phyloP scores from a whole-genome alignment of 2,888 invertebrate genomes.

The Perizoma flavofasciatum region DNA sequence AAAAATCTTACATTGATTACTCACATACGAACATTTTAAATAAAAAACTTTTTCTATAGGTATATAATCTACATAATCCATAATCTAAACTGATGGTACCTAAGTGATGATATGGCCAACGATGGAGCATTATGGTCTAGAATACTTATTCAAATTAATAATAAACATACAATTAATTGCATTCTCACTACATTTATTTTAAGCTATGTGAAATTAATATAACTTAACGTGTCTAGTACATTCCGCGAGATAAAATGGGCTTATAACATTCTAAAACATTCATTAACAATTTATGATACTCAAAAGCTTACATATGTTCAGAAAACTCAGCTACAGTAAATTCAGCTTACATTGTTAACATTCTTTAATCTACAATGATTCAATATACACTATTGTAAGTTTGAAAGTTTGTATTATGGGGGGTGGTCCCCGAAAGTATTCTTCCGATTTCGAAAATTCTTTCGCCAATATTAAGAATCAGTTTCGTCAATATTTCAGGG shows the following conservation, averaged over 20 bases:
- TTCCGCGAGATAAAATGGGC: conserved; percentile 13
- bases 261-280: conserved; percentile 9
- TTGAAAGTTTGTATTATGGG: too few relatives aligned
- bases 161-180: conserved; percentile 6
- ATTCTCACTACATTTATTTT: conserved; percentile 6
- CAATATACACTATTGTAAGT: background rate
- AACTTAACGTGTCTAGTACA: conserved; percentile 14
- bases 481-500: too few relatives aligned
- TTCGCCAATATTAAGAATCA: too few relatives aligned
- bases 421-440: too few relatives aligned
- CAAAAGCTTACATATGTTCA: conserved; percentile 1
- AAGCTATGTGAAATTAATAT: conserved; percentile 15
- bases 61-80: too few relatives aligned
- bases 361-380: conserved; percentile 29
- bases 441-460: too few relatives aligned
- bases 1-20: too few relatives aligned
- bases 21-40: too few relatives aligned
- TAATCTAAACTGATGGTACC: too few relatives aligned
- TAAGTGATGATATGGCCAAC: too few relatives aligned
- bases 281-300: conserved; percentile 3
- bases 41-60: too few relatives aligned
- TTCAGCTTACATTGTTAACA: conserved; percentile 26
- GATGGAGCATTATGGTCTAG: too few relatives aligned
- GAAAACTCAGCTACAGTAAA: conserved; percentile 6
- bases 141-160: background rate